Base-by-base conservation (phyloP, 2,888 invertebrate genomes). In the Drosophila flavopinicola region DNA sequence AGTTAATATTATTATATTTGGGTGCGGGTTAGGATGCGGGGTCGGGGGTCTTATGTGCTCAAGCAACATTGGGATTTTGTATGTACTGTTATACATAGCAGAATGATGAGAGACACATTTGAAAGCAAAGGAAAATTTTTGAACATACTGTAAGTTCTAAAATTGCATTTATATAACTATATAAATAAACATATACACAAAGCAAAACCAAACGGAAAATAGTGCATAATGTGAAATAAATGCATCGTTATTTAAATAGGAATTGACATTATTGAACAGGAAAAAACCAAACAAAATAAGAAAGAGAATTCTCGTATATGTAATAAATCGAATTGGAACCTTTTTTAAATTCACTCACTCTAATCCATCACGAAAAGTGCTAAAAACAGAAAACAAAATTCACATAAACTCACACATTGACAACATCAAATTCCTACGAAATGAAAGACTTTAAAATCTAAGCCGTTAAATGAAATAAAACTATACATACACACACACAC, bases 361-460 rank as follows among this genome's bases (percentile, higher is more conserved):
- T 42, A 69, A 67, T 64, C 67, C 67, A 77, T 75, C 75, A 82
- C 64, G 24, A 71, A 70, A 78, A 82, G 68, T 80, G 78, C 69
- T 78, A 85, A 64, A 70, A 61, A 33, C n/a, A 51, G 25, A 38
- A 37, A 48, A 44, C 29, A 44, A n/a, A n/a, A 38, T n/a, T n/a
- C n/a, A n/a, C n/a, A n/a, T 59, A 54, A 44, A 64, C 39, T 64
- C 65, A 75, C 65, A 78, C 82, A 80, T 73, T 77, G 75, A 83
- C 64, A 78, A 87, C 69, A 71, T 78, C 70, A 79, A 90, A 90
- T 90, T 90, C 89, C 89, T 90, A 90, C 88, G 90, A 90, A 90
- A 90, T 90, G 79, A 90, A 90, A 90, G 89, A 90, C 89, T 90
- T 90, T 89, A 83, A 83, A 84, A 75, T 76, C 72, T 85, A 85